Conservation (phyloP, 2,797 vertebrate species). For the Tympanoctomys barrerae region DNA sequence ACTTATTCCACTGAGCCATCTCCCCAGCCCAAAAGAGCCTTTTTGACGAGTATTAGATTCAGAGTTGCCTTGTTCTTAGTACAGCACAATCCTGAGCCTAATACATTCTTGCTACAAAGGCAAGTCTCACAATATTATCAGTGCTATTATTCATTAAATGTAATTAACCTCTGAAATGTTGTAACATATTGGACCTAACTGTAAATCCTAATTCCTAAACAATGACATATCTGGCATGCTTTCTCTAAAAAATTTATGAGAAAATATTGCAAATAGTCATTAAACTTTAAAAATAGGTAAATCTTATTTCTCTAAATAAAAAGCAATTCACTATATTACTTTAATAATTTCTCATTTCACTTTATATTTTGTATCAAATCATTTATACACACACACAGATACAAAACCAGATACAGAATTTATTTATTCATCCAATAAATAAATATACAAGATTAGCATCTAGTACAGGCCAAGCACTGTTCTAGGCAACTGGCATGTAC, state of each 20-base stretch:
- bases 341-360: conserved; percentile 30
- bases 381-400: background rate
- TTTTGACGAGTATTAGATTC: conserved; percentile 45
- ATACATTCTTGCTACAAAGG: background rate
- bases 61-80: background rate
- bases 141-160: conserved; percentile 35
- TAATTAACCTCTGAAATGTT: background rate
- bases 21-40: background rate
- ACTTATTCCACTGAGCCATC: too few species aligned
- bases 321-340: conserved; percentile 35
- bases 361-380: conserved; percentile 26
- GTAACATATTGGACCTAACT: conserved; percentile 8
- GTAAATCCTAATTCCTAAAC: conserved; percentile 8
- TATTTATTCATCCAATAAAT: conserved; percentile 9
- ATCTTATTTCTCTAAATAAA: conserved; percentile 44
- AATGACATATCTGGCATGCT: conserved; percentile 43
- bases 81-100: background rate
- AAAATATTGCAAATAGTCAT: conserved; percentile 21
- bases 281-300: conserved; percentile 45
- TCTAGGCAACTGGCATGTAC: background rate
- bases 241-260: conserved; percentile 21
- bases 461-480: background rate
- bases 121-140: conserved; percentile 14
- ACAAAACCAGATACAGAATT: background rate
- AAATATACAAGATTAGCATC: background rate